Evolutionary conservation across 1,140 invertebrate species (phyloP).

Genomic region (Leptopilina clavipes): DNA sequence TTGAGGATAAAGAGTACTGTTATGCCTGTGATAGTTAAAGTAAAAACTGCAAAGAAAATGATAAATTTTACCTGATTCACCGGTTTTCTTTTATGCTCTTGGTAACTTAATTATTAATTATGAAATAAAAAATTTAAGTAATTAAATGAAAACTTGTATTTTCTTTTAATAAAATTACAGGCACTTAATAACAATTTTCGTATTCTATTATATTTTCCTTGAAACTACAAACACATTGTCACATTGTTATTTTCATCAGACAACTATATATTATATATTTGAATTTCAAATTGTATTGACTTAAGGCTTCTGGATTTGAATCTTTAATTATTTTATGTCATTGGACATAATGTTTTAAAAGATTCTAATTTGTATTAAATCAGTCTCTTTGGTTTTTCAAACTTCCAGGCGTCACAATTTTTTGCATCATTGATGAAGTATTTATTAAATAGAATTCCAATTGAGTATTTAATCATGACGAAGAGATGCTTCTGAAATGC

Average conservation of each 20-base stretch:
- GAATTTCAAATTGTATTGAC: conserved; percentile 22
- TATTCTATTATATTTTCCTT: no score
- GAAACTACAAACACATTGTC: background rate
- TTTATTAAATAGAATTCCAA: conserved; percentile 55
- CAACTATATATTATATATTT: conserved; percentile 26
- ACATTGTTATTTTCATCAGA: conserved; percentile 9
- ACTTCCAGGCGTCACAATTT: background rate
- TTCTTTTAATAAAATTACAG: no score
- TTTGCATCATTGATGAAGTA: conserved; percentile 2
- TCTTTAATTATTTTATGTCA: background rate
- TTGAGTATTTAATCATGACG: conserved; percentile 69
- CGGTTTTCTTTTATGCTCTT: no score
- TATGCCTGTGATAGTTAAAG: no score
- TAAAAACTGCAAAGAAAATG: no score
- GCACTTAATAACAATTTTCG: no score
- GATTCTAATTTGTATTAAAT: conserved; percentile 19
- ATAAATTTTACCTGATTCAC: no score
- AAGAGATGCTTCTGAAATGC: conserved; percentile 70
- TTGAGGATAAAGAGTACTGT: no score
- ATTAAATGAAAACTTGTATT: no score
- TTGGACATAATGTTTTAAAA: background rate
- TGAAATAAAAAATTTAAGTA: conserved; percentile 4
- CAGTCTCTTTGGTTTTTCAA: conserved; percentile 29
- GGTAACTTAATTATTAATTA: no score
- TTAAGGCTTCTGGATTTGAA: conserved; percentile 26